Evolutionary conservation across 2,888 invertebrate genomes (phyloP), one percentile per base, ranked within the genome.

Genomic region (Creontiades dilutus): DNA sequence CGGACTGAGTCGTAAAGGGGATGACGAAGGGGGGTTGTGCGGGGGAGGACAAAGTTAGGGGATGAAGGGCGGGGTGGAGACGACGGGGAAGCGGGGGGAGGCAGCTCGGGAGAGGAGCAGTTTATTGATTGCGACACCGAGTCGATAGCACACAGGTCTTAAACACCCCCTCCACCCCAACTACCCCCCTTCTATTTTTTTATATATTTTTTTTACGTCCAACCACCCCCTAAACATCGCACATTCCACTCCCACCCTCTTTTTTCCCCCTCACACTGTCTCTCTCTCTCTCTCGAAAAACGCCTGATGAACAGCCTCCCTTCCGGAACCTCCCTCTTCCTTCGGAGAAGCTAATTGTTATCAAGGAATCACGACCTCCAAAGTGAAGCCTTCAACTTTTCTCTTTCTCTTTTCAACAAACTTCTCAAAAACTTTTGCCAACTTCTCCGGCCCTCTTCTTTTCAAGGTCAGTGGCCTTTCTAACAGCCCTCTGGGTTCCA

Each of bases 131-230:
- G 90, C 90, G 90, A 90, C 90, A 90, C 90, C 90, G 86, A 90
- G 90, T 90, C 90, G 90, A 90, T 90, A 90, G 90, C 90, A 90
- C 90, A 90, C 90, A 90, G 90, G 90, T 90, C 90, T 90, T 90
- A 90, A 90, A 90, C 90, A 86, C 90, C 90, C 85, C 86, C 85
- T 46, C 55, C 48, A 12, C 37, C 76, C 52, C 57, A 0, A 55
- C 82, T 23, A 82, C 27, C 52, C 27, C 52, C 4, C 37, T 16
- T 37, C 16, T 47, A n/a, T 80, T 80, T 28, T 47, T 80, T n/a
- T n/a, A n/a, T 37, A 46, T 47, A n/a, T 80, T 80, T 28, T 47
- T 80, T 46, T 75, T n/a, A 13, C 28, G 75, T 28, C 75, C 37
- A 19, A 75, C 52, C 52, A 52, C 52, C 75, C 75, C n/a, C 82